phyloP scores from a whole-genome alignment of 1,140 invertebrate genomes.

The Euura saliciscinereae region DNA sequence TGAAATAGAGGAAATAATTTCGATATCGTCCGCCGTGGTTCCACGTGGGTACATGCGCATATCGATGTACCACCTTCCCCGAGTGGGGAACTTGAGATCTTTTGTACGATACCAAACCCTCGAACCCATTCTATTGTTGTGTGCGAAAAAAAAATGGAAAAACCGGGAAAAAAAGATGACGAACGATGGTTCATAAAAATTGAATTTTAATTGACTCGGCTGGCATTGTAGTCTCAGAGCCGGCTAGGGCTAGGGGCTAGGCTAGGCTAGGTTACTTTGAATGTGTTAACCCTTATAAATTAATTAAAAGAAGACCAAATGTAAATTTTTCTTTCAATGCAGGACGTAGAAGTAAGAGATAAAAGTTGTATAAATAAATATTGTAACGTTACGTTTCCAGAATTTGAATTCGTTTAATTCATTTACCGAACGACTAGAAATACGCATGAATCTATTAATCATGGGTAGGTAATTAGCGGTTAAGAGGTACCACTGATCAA shows the following conservation, averaged over 20 bases:
- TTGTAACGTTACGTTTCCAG: not conserved
- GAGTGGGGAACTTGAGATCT: not conserved
- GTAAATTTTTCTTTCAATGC: constrained; percentile 26
- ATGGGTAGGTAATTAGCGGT: not conserved
- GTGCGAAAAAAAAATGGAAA: no score
- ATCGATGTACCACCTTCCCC: no score
- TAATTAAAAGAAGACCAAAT: constrained; percentile 20
- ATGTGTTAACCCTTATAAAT: not conserved
- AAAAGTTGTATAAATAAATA: constrained; percentile 8
- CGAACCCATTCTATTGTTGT: no score
- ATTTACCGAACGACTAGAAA: not conserved
- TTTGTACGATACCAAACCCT: not conserved
- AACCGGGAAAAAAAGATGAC: no score
- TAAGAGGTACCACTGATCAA: not conserved
- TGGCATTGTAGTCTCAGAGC: not conserved
- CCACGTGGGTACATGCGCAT: no score
- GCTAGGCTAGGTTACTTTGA: not conserved
- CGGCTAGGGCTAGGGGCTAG: no score
- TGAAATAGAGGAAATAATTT: no score
- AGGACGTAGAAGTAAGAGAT: constrained; percentile 24
- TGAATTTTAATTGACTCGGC: not conserved
- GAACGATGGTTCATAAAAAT: not conserved
- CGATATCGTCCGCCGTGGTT: no score
- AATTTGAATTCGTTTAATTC: not conserved
- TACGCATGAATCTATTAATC: not conserved